Evolutionary conservation across 2,888 invertebrate species (phyloP).

Genomic region (Athalia rosae): DNA sequence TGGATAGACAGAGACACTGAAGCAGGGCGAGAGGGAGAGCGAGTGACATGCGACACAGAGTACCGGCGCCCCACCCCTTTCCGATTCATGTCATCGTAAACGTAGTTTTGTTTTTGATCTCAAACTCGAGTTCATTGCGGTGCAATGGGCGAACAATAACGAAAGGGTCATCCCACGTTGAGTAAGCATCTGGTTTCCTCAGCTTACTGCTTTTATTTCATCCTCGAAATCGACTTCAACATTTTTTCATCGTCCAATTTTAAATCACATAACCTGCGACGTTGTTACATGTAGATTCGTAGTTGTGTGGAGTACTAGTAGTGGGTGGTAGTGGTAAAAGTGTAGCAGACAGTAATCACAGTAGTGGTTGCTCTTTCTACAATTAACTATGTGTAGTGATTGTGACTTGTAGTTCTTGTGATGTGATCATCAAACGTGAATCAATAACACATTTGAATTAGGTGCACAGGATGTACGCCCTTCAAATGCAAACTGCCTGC

Average conservation of each 20-base stretch:
- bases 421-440: not conserved
- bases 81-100: constrained; percentile 12
- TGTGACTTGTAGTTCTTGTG: constrained; percentile 4
- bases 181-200: constrained; percentile 50
- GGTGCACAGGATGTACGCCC: constrained; percentile 64
- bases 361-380: too few species aligned
- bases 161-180: constrained; percentile 47
- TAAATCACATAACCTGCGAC: constrained; percentile 14
- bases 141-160: constrained; percentile 54
- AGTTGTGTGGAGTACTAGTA: not conserved
- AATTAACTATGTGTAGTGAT: constrained; percentile 3
- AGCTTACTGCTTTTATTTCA: not conserved
- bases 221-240: constrained; percentile 3
- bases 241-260: not conserved
- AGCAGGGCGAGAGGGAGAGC: not conserved
- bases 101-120: constrained; percentile 29
- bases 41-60: constrained; percentile 48
- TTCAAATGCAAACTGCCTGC: constrained; percentile 70
- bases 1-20: too few species aligned
- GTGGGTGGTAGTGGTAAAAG: too few species aligned
- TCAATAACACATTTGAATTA: not conserved
- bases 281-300: not conserved
- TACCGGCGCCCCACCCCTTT: constrained; percentile 60
- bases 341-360: too few species aligned
- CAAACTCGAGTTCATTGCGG: not conserved